Base-by-base conservation (phyloP, 1,140 invertebrate genomes). In the Planococcus citri region DNA sequence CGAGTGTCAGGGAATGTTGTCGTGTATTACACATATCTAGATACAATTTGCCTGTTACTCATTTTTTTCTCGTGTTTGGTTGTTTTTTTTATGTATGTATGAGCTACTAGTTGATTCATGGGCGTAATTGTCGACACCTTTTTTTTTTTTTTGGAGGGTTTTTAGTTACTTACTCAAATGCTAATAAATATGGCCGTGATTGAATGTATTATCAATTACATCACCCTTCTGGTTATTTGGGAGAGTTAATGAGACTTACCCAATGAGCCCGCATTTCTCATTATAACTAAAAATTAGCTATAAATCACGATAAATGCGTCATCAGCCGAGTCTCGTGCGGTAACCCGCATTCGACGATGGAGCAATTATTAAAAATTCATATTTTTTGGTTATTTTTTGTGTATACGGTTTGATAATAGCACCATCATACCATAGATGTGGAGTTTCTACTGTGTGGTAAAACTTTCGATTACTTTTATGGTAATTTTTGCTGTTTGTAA, bases 41-140 rank as follows among this genome's bases (percentile, higher is more conserved):
- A n/a, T 60, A 20, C 57, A 22, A 20, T 60, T 60, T 60, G 57
- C 21, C 21, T 60, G 6, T 20, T 22, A 20, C 57, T 60, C n/a
- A n/a, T n/a, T n/a, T n/a, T n/a, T n/a, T n/a, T n/a, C n/a, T n/a
- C 51, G 6, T 22, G 21, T 58, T 58, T 17, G 6, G 6, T 8
- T n/a, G 4, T 64, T 64, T 9, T 6, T 64, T 64, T 64, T 64
- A 24, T n/a, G n/a, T n/a, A n/a, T n/a, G n/a, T 64, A 64, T 64
- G 10, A 21, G 10, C 60, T 64, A 64, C 60, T 27, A 64, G 60
- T 64, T 64, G 60, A 64, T 64, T 51, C 41, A 51, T 51, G 6
- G 33, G 41, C 41, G 17, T 51, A n/a, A 51, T 51, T 51, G 41
- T 51, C 41, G 41, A 20, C 41, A 51, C 41, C 41, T 51, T n/a